These are phyloP conservation scores for Hofmannophila pseudospretella DNA, from an alignment of 2,888 invertebrate genomes.

Conservation along the genomic window DNA sequence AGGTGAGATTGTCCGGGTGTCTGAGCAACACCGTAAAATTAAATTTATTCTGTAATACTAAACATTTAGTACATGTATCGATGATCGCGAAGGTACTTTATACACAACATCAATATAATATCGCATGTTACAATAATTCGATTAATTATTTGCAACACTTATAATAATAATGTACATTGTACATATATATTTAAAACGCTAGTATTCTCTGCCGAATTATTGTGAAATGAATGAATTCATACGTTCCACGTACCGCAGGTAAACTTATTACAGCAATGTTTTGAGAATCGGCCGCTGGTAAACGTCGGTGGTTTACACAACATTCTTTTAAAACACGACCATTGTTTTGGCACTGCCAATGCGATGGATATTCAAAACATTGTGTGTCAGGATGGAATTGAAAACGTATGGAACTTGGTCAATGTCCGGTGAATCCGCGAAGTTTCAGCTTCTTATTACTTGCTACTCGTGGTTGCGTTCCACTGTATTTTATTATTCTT, in stretches of 20 bases:
- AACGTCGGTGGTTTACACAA: constrained; percentile 50
- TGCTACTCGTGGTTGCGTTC: constrained; percentile 5
- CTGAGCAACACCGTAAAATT: too few species aligned
- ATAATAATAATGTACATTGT: neutral
- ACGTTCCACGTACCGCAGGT: constrained; percentile 12
- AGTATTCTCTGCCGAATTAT: constrained; percentile 9
- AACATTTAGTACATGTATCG: neutral
- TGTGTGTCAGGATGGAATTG: constrained; percentile 28
- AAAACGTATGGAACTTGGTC: constrained; percentile 44
- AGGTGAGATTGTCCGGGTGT: too few species aligned
- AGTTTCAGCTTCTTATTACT: constrained; percentile 28
- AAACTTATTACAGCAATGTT: constrained; percentile 42
- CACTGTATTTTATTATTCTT: constrained; percentile 6
- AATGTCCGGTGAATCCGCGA: constrained; percentile 58
- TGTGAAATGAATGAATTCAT: constrained; percentile 13
- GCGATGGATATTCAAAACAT: constrained; percentile 50
- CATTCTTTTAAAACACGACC: constrained; percentile 39
- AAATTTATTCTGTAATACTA: too few species aligned
- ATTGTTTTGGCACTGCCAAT: constrained; percentile 48
- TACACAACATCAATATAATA: neutral
- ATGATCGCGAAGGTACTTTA: neutral
- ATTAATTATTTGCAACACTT: neutral
- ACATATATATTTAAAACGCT: constrained; percentile 2
- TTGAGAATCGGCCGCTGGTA: constrained; percentile 26
- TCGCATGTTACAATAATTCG: neutral